Evolutionary conservation across 2,888 invertebrate species (phyloP), one percentile per base, ranked within the genome.

Genomic region (Orthosia cruda): DNA sequence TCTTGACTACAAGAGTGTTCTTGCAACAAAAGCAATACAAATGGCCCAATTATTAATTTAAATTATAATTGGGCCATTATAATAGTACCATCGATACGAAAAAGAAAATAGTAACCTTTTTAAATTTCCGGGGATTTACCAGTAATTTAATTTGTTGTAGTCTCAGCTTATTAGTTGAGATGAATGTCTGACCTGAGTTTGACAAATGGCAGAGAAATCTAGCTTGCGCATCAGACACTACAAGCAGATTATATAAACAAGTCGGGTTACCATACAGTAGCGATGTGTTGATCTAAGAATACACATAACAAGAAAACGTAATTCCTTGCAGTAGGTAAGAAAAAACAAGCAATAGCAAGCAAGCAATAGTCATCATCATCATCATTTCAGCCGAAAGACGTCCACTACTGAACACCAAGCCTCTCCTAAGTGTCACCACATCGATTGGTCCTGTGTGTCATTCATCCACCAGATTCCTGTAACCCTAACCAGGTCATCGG

Each of bases 151-250:
- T 50, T 32, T 16, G 16, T 15, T 58, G 18, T 7, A 1, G 23
- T 47, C 2, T 23, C 23, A 20, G 18, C 7, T 20, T 40, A 54
- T 67, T 32, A 18, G 20, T 52, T 54, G 4, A 63, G 16, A 49
- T 74, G 5, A 66, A 47, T 66, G 11, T 47, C 32, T 40, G 40
- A 40, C 40, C 40, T 40, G 40, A 40, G 40, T 40, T 4, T 74
- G 32, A 1, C 40, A 40, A 49, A 47, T 15, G 23, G 49, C 32
- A 47, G 16, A 45, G 23, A 47, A n/a, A 74, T 65, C 58, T 66
- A 66, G 52, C 16, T 54, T 52, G 47, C 26, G 12, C 13, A 66
- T 74, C 58, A 66, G 58, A 52, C 11, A 47, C 11, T 47, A 20
- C 40, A 55, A 63, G 11, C 26, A 67, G 32, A 45, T 45, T 23